A percentile compares a stretch with the other conserved stretches of the same genome.
Conservation (phyloP, 2,888 invertebrate species). For the Unio pictorum region DNA sequence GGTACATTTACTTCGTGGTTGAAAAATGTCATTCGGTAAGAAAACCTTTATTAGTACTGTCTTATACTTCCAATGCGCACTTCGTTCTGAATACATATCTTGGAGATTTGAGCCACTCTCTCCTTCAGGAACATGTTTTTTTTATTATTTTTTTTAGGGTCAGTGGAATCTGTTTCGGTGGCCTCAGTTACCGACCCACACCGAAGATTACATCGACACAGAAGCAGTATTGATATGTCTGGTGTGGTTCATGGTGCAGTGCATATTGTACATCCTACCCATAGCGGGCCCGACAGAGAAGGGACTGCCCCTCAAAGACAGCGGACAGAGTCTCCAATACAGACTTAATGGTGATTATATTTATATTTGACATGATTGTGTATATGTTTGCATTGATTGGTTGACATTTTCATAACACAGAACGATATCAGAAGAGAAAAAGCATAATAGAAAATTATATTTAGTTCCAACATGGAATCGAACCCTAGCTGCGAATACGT, state of each 20-base stretch:
- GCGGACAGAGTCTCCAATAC: slow-evolving; percentile 52
- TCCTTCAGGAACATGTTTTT: not conserved
- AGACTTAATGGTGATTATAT: slow-evolving; percentile 58
- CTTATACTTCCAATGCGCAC: no score
- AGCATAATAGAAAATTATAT: no score
- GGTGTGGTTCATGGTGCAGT: slow-evolving; percentile 59
- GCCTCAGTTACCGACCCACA: slow-evolving; percentile 12
- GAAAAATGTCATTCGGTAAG: slow-evolving; percentile 29
- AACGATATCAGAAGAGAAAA: no score
- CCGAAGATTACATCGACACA: slow-evolving; percentile 29
- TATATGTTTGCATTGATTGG: not conserved
- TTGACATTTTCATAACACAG: no score
- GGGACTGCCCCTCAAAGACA: slow-evolving; percentile 44
- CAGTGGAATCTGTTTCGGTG: slow-evolving; percentile 30
- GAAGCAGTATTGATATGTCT: slow-evolving; percentile 43
- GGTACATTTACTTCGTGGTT: slow-evolving; percentile 23
- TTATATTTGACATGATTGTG: not conserved
- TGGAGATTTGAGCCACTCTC: no score
- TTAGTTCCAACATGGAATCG: no score
- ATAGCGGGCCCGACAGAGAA: slow-evolving; percentile 45
- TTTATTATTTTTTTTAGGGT: slow-evolving; percentile 24
- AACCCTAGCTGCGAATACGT: no score
- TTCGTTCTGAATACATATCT: no score
- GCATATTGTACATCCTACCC: slow-evolving; percentile 50
- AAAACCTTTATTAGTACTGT: not conserved